Conservation (phyloP, 2,113 vertebrate genomes). For the Tapirus terrestris region DNA sequence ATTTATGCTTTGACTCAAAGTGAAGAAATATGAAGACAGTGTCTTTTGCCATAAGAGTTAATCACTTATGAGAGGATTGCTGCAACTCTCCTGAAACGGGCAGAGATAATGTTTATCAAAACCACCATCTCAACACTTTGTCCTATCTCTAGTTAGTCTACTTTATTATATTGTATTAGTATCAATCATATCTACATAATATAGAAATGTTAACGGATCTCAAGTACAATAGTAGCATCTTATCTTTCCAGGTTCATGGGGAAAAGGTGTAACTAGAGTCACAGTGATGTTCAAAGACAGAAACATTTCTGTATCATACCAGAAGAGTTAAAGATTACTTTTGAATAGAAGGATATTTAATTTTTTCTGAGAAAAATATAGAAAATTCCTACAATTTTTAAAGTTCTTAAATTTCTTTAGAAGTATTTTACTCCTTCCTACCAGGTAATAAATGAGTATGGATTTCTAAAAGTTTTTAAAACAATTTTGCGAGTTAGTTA, state of each 20-base stretch:
- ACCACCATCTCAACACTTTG: slow-evolving; percentile 25
- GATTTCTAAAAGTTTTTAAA: background rate
- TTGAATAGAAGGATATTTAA: slow-evolving; percentile 48
- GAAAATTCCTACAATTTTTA: background rate
- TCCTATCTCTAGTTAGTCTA: slow-evolving; percentile 56
- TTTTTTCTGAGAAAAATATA: slow-evolving; percentile 53
- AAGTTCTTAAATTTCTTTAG: slow-evolving; percentile 32
- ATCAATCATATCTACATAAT: slow-evolving; percentile 51
- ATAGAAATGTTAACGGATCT: slow-evolving; percentile 50
- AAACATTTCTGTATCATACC: slow-evolving; percentile 56
- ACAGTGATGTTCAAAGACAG: slow-evolving; percentile 62
- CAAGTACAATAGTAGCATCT: slow-evolving; percentile 47
- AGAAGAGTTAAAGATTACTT: slow-evolving; percentile 26
- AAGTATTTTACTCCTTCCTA: slow-evolving; percentile 56
- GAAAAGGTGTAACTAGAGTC: slow-evolving; percentile 24
- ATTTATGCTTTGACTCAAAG: slow-evolving; percentile 49
- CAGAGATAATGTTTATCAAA: slow-evolving; percentile 53
- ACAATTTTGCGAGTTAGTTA: background rate
- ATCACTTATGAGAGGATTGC: background rate
- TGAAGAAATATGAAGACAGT: slow-evolving; percentile 34
- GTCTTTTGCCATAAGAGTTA: slow-evolving; percentile 40
- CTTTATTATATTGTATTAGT: slow-evolving; percentile 65
- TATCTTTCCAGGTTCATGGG: slow-evolving; percentile 52
- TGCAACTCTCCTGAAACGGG: background rate
- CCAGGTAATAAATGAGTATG: background rate